Conservation (phyloP, 2,888 invertebrate species). For the Leucozona laternaria region DNA sequence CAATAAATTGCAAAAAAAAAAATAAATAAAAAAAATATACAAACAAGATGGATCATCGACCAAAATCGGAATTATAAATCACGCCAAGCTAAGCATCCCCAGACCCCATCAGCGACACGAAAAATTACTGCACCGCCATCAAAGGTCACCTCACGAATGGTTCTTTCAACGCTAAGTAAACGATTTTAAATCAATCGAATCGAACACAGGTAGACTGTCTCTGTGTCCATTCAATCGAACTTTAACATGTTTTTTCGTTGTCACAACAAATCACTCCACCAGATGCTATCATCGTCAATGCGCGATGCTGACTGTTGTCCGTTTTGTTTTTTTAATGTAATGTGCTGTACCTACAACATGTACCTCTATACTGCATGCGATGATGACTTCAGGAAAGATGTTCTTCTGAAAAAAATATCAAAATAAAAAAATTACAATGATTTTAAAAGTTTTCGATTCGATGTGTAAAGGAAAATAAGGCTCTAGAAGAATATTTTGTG, state of each 20-base stretch:
- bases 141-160: constrained; percentile 62
- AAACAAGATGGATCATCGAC: constrained; percentile 41
- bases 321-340: constrained; percentile 32
- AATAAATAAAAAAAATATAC: background rate
- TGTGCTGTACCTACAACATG: constrained; percentile 47
- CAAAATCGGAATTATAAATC: constrained; percentile 70
- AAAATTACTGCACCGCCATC: constrained; percentile 57
- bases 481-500: too few species aligned
- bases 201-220: constrained; percentile 51
- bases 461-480: too few species aligned
- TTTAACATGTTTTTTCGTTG: constrained; percentile 68
- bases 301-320: constrained; percentile 45
- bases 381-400: constrained; percentile 9
- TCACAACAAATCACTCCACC: constrained; percentile 67
- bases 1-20: constrained; percentile 46
- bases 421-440: background rate
- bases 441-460: background rate
- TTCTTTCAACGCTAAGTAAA: constrained; percentile 61
- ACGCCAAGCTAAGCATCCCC: constrained; percentile 36
- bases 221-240: constrained; percentile 55
- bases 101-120: constrained; percentile 19
- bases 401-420: background rate
- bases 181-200: constrained; percentile 69
- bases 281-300: constrained; percentile 65
- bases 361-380: constrained; percentile 26